Base-by-base conservation (phyloP, 92 coral and sea anemone genomes). In the Micromussa lordhowensis region DNA sequence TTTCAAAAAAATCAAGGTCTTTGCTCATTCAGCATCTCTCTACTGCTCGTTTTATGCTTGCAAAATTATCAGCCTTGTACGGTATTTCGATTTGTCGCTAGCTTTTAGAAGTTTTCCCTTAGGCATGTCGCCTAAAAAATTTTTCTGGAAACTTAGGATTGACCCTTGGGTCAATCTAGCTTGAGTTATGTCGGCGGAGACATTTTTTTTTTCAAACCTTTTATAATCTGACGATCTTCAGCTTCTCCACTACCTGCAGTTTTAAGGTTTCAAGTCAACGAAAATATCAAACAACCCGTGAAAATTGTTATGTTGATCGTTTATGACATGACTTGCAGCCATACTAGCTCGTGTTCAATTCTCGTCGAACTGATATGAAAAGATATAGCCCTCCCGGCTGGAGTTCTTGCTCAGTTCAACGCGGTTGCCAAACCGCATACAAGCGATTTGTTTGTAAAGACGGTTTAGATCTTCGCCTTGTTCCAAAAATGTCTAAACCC, bases 141-240 rank as follows among this genome's bases (percentile, higher is more conserved):
- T 81, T 44, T 44, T 81, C 40, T 66, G 22, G 57, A 16, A 63
- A 40, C 35, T 63, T 66, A 74, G 40, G 75, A 22, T n/a, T 44
- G 75, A 81, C 85, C 85, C 51, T 2, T 0, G 22, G 75, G 85
- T 66, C 85, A 81, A 29, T 38, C 75, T 29, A 28, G 32, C 19
- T 68, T 36, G 44, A n/a, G 54, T 19, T 34, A 26, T 13, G 21
- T 11, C 51, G 51, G 51, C 36, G 13, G 29, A 73, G 78, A 35
- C 49, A 35, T 55, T 55, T 10, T 64, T 35, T 73, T 36, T 17
- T 7, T 32, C 49, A 73, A 26, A 28, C 11, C n/a, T 66, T 66
- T 66, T 44, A 44, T 7, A 28, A 28, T 26, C 31, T 66, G 71
- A 66, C 71, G 28, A 66, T 3, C 32, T 26, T 66, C 32, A 28